Base-by-base conservation (phyloP, 2,888 invertebrate species). In the Rotaria macrura region DNA sequence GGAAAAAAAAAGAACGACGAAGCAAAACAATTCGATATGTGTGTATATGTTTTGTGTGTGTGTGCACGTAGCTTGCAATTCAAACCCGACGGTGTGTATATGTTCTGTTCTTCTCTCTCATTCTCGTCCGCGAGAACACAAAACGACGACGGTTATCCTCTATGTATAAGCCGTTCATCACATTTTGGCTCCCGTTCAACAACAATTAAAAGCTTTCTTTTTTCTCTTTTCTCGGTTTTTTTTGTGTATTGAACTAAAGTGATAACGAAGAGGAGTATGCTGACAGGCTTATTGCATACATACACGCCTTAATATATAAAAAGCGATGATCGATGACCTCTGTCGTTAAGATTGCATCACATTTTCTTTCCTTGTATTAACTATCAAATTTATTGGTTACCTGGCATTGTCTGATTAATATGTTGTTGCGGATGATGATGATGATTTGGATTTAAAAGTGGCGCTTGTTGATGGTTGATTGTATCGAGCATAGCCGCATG, bases 21-120 rank as follows among this genome's bases (percentile, higher is more conserved):
- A 57, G 55, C 55, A 57, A 57, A 57, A 57, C 55, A 57, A 57
- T 57, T 57, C 55, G 55, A 57, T 57, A 14, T 57, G 55, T 29
- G 55, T 55, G 55, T 54, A 9, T 25, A n/a, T 57, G 25, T 54
- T n/a, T n/a, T n/a, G 55, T 29, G 29, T 57, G 55, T 57, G 29
- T 57, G 55, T 29, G 55, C 55, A 57, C 55, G 55, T 57, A 57
- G 55, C 55, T 57, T 57, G n/a, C 55, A 57, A 57, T 57, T 57
- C 55, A 57, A 57, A 57, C 55, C 55, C n/a, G 55, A 57, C 55
- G 55, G 55, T 57, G 55, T 57, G 55, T n/a, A 29, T 57, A 57
- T 57, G 55, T 57, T 57, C 55, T 57, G 55, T 57, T 57, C 55
- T 57, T 57, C 55, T 57, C 55, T 57, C 55, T 57, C 55, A n/a